Percentiles rank a stretch among this genome's conserved stretches.
Evolutionary conservation across 2,797 vertebrate genomes (phyloP).

Genomic region (Pangasius krempfi): DNA sequence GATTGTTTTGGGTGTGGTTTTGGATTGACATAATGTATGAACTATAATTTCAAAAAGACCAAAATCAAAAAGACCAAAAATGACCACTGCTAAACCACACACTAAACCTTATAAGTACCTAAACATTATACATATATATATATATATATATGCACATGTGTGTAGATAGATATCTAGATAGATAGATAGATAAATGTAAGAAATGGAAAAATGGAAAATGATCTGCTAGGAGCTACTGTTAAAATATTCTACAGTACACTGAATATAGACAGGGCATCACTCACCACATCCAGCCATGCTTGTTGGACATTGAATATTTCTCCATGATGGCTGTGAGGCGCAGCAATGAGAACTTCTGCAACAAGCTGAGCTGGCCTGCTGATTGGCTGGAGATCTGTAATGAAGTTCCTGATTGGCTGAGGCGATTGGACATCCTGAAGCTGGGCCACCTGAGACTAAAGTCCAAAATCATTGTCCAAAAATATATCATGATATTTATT

Average conservation of each 20-base stretch:
- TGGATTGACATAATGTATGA: too few species aligned
- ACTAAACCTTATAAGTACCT: too few species aligned
- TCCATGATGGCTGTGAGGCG: slow-evolving; percentile 97
- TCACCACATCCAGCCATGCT: slow-evolving; percentile 97
- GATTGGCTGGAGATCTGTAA: slow-evolving; percentile 94
- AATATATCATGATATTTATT: not conserved
- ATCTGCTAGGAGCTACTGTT: not conserved
- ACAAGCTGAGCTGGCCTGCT: slow-evolving; percentile 88
- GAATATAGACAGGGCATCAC: slow-evolving; percentile 49
- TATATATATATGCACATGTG: too few species aligned
- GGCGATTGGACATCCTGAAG: slow-evolving; percentile 90
- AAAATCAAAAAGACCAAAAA: too few species aligned
- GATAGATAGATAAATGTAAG: too few species aligned
- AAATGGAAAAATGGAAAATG: not conserved
- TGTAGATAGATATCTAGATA: too few species aligned
- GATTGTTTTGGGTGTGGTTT: too few species aligned
- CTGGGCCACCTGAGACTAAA: slow-evolving; percentile 91
- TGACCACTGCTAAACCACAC: too few species aligned
- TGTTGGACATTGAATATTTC: slow-evolving; percentile 94
- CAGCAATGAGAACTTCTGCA: slow-evolving; percentile 94
- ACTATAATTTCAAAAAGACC: too few species aligned
- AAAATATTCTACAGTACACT: not conserved
- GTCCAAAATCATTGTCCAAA: not conserved
- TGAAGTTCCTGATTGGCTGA: slow-evolving; percentile 82
- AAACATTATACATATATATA: not conserved